Base-by-base conservation (phyloP, 2,888 invertebrate species). In the Epistrophella euchroma region DNA sequence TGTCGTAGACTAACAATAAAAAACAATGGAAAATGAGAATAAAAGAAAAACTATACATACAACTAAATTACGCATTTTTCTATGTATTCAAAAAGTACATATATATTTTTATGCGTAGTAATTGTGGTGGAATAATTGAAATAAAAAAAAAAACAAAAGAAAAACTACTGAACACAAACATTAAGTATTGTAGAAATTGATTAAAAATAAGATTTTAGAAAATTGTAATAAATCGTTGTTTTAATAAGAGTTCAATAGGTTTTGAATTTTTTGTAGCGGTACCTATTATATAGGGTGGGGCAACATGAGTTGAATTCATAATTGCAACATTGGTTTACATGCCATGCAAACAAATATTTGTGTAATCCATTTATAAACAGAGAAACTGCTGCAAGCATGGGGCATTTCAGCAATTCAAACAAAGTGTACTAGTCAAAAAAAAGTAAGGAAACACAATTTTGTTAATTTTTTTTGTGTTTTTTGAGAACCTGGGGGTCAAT, bases 121-220 rank as follows among this genome's bases (percentile, higher is more conserved):
- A 55, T 64, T 56, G 70, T 47, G 81, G 73, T 72, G 56, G 71
- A 76, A 35, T 64, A 43, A 70, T 37, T 50, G 32, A 32, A 32
- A 28, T 28, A 28, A 0, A 32, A 40, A 35, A 64, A 60, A 80
- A 17, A 40, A 35, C 56, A 60, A 80, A 17, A 80, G 35, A 45
- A 43, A 35, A 79, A 79, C 70, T 37, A 80, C 66, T 50, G 70
- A 71, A 80, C 64, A 72, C 47, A 85, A 85, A 71, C 75, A 60
- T 85, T 86, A 77, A 86, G 84, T 87, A 88, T 87, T 88, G 87
- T 88, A 88, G 87, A 87, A 83, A 87, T 87, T 88, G 87, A 88
- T 80, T 88, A 88, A 87, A 88, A 83, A 82, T 88, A 87, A 88
- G 88, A 88, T 88, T 88, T 88, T 88, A 88, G 88, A 88, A 87